Conservation (phyloP, 2,113 vertebrate species). For the Nothoprocta pentlandii region DNA sequence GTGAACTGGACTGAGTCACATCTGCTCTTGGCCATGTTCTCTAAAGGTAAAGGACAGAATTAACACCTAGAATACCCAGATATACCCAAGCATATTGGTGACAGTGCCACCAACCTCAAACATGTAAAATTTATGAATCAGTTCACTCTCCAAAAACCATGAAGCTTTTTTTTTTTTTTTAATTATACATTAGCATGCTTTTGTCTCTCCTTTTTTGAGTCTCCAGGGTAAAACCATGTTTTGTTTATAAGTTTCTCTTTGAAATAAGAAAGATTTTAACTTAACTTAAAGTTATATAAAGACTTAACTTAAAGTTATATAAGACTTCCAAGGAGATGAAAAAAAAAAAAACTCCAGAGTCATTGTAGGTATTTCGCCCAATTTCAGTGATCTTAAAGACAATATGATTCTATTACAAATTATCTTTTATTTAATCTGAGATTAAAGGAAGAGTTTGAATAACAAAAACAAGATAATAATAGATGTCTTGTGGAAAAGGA, state of each 20-base stretch:
- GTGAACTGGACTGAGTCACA: not conserved
- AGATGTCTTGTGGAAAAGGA: not conserved
- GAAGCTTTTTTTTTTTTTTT: not conserved
- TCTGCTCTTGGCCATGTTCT: not conserved
- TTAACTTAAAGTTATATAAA: too few species aligned
- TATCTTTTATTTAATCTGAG: not conserved
- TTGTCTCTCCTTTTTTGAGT: not conserved
- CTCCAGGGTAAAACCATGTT: not conserved
- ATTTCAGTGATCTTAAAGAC: not conserved
- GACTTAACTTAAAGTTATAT: not conserved
- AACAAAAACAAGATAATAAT: not conserved
- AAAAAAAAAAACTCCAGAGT: not conserved
- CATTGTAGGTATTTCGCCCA: not conserved
- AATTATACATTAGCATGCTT: not conserved
- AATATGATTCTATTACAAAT: not conserved
- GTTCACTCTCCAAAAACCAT: not conserved
- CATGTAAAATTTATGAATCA: fast-evolving
- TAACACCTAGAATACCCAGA: not conserved
- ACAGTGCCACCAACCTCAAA: not conserved
- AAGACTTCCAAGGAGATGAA: not conserved
- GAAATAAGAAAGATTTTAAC: not conserved
- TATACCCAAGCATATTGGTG: not conserved
- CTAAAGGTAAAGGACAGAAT: not conserved
- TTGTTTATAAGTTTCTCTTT: not conserved
- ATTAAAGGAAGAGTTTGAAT: not conserved